phyloP scores from a whole-genome alignment of 1,140 invertebrate species.

The Drosophila neocordata region DNA sequence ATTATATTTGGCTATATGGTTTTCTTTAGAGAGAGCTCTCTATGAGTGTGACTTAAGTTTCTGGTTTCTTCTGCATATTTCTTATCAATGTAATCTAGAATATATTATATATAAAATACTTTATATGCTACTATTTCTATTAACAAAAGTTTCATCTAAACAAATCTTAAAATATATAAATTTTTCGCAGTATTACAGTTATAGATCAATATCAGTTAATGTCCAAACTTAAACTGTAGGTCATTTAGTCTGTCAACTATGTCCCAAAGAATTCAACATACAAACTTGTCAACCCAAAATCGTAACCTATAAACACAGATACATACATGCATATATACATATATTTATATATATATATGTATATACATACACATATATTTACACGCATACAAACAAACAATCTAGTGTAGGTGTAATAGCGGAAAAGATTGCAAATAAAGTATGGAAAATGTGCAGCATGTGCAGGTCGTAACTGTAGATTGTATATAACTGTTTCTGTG shows the following conservation, averaged over 20 bases:
- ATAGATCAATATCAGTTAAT: too few relatives aligned
- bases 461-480: slow-evolving; percentile 39
- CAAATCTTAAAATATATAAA: too few relatives aligned
- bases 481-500: slow-evolving; percentile 5
- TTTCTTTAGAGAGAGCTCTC: too few relatives aligned
- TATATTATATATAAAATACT: too few relatives aligned
- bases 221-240: not conserved
- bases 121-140: too few relatives aligned
- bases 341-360: not conserved
- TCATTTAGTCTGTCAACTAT: slow-evolving; percentile 6
- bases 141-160: too few relatives aligned
- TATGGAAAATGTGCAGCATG: slow-evolving; percentile 36
- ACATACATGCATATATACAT: not conserved
- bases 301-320: slow-evolving; percentile 22
- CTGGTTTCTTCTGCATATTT: too few relatives aligned
- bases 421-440: slow-evolving; percentile 45
- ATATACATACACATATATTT: not conserved
- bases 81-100: too few relatives aligned
- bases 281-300: slow-evolving; percentile 18
- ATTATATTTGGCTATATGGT: too few relatives aligned
- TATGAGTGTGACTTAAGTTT: too few relatives aligned
- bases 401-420: slow-evolving; percentile 26
- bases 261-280: not conserved
- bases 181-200: too few relatives aligned
- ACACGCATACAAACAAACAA: slow-evolving; percentile 1